Percentiles rank a stretch among this genome's conserved stretches.
phyloP scores from a whole-genome alignment of 2,113 vertebrate species.

The Puffinus mauretanicus region DNA sequence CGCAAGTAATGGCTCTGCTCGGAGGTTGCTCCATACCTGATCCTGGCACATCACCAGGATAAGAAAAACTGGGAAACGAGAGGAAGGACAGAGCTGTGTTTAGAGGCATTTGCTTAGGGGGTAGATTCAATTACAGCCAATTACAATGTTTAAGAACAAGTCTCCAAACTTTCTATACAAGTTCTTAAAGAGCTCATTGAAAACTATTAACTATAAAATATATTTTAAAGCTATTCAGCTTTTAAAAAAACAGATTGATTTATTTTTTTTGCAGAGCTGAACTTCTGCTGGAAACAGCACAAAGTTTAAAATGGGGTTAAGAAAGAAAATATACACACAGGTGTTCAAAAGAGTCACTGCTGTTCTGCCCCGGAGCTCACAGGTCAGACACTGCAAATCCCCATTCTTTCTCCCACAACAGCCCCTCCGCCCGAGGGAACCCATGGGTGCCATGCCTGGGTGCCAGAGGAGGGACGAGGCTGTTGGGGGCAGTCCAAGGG shows the following conservation, averaged over 20 bases:
- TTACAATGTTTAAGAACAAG: background rate
- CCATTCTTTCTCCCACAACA: background rate
- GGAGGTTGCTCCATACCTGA: background rate
- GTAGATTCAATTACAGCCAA: background rate
- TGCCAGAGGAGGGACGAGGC: no score
- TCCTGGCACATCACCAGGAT: background rate
- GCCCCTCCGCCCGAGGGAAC: background rate
- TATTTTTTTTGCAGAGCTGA: background rate
- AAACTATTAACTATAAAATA: background rate
- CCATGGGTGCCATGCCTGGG: background rate
- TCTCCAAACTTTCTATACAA: background rate
- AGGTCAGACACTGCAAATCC: background rate
- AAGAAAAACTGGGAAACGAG: background rate
- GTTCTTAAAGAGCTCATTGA: background rate
- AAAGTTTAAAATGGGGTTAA: background rate
- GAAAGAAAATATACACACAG: fast-evolving
- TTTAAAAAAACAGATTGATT: background rate
- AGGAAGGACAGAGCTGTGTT: background rate
- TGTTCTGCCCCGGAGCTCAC: background rate
- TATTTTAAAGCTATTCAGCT: background rate
- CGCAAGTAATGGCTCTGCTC: background rate
- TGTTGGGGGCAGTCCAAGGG: no score
- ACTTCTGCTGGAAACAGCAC: background rate
- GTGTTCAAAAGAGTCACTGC: background rate
- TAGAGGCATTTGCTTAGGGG: background rate